Base-by-base conservation (phyloP, 2,888 invertebrate species). In the Deroplatys truncata region DNA sequence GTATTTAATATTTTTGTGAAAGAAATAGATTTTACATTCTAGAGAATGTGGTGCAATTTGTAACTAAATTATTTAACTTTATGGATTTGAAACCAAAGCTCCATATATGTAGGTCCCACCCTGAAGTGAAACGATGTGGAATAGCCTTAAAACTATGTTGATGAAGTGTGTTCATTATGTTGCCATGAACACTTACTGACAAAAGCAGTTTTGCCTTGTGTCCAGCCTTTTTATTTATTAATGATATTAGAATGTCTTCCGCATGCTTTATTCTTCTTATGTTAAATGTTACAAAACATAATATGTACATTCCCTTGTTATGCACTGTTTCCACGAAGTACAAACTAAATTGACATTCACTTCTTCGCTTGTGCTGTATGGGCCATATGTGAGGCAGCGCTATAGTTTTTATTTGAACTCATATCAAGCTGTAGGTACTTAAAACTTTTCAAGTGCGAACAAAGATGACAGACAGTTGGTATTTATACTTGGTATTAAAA, bases 341-440 rank as follows among this genome's bases (percentile, higher is more conserved):
- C 43, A 43, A 43, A 43, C 43, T 43, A 43, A 43, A 43, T 43
- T 43, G 43, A 43, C 13, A 43, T 43, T 43, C 43, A 10, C 13
- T 43, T 43, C 43, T 43, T 10, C 13, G 43, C 13, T 43, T 43
- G 43, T 43, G 43, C 82, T 88, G 83, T n/a, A 82, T 86, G 85
- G 86, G 90, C 84, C 88, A 90, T 43, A 13, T 43, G 13, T 88
- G 49, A 13, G 13, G 49, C 13, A 82, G 86, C 49, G 85, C 84
- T 43, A 29, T 83, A 89, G 82, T 82, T 84, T 28, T 43, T 16
- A 31, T 28, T 35, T 85, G 83, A 85, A 83, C 86, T 90, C 88
- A 88, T 90, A 88, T 88, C 88, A 90, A 85, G 49, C 82, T 90
- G 86, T 86, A 90, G 86, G 88, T 86, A 87, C 87, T 87, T 87